A percentile compares a stretch with the other conserved stretches of the same genome.
Conservation (phyloP, 2,797 vertebrate species). For the Centropyge bicolor region DNA sequence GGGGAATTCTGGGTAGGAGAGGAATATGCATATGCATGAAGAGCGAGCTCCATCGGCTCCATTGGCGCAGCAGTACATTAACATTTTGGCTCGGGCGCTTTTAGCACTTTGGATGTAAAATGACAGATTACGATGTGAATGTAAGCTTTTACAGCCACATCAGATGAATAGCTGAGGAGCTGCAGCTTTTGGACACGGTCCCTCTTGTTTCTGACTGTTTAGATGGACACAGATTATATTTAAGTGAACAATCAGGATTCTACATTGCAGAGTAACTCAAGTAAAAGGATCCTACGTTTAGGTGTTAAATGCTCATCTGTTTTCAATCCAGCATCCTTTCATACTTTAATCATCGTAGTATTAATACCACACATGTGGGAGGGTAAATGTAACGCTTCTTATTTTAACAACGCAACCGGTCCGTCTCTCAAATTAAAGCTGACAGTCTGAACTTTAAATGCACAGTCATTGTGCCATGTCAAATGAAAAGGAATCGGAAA, state of each 20-base stretch:
- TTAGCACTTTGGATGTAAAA: constrained; percentile 64
- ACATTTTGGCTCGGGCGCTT: constrained; percentile 62
- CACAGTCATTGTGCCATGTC: constrained; percentile 69
- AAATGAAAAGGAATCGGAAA: constrained; percentile 53
- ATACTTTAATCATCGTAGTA: constrained; percentile 16
- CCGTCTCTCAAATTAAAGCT: constrained; percentile 62
- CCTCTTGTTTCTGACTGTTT: constrained; percentile 31
- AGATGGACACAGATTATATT: constrained; percentile 24
- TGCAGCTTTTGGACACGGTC: constrained; percentile 39
- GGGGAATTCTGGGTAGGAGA: constrained; percentile 72
- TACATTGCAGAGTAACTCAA: constrained; percentile 5
- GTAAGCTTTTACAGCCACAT: constrained; percentile 64
- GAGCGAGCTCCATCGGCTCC: constrained; percentile 59
- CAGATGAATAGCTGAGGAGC: constrained; percentile 62
- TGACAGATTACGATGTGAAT: constrained; percentile 65
- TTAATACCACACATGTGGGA: background rate
- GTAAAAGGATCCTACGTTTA: background rate
- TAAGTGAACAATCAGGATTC: constrained; percentile 13
- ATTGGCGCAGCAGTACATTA: constrained; percentile 65
- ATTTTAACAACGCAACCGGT: constrained; percentile 20
- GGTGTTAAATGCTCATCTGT: background rate
- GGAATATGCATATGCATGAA: constrained; percentile 76
- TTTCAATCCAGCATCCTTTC: constrained; percentile 4
- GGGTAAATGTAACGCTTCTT: constrained; percentile 10
- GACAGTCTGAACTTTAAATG: constrained; percentile 80